phyloP scores from a whole-genome alignment of 2,113 vertebrate genomes.

The Microcebus murinus region DNA sequence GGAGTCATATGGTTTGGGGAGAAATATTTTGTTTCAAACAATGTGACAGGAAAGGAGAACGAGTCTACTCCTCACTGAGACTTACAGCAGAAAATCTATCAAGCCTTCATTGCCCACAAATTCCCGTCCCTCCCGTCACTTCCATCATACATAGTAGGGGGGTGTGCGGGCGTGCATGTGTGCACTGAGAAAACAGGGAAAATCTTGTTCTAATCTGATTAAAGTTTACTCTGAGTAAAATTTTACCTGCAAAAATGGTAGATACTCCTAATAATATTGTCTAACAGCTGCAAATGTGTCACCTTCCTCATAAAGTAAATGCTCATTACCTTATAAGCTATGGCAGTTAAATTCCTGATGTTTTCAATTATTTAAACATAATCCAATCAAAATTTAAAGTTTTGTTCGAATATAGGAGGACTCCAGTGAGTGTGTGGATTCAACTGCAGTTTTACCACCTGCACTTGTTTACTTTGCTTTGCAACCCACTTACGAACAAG shows the following conservation, averaged over 20 bases:
- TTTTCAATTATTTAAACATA: neutral
- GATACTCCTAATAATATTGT: neutral
- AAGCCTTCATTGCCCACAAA: neutral
- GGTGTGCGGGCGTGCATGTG: neutral
- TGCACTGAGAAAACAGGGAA: neutral
- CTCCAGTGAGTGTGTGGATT: neutral
- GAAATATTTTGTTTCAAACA: slow-evolving; percentile 67
- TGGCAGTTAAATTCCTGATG: neutral
- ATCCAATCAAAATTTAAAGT: neutral
- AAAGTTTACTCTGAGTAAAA: neutral
- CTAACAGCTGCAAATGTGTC: neutral
- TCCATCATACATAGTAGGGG: neutral
- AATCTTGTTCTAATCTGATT: neutral
- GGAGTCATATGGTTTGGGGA: slow-evolving; percentile 52
- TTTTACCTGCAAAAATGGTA: neutral
- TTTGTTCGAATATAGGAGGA: neutral
- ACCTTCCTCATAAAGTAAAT: neutral
- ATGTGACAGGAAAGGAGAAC: slow-evolving; percentile 51
- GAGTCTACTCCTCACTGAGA: neutral
- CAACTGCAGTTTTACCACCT: neutral
- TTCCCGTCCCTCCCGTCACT: fast-evolving
- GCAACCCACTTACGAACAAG: neutral
- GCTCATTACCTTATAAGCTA: neutral
- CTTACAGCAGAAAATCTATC: neutral
- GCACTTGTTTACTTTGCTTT: neutral